Evolutionary conservation across 2,888 invertebrate species (phyloP).

Genomic region (Lasioglossum oenotherae): DNA sequence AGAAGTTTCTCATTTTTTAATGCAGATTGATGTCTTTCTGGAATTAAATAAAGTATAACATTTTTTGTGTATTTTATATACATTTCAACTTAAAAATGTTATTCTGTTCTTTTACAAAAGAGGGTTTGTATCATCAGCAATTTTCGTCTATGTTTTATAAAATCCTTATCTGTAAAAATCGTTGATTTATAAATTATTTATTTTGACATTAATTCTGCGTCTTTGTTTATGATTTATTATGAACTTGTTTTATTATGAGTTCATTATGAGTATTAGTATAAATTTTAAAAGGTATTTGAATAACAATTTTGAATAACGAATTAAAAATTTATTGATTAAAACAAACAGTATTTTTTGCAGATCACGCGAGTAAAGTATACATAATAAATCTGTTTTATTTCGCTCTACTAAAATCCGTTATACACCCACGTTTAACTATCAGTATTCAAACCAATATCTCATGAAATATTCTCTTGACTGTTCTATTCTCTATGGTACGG

Average conservation of each 20-base stretch:
- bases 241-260: background rate
- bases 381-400: background rate
- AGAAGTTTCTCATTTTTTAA: background rate
- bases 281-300: background rate
- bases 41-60: background rate
- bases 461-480: constrained; percentile 7
- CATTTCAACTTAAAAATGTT: background rate
- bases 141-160: background rate
- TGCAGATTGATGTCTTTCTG: background rate
- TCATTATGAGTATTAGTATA: no score
- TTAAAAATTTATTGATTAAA: background rate
- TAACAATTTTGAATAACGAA: no score
- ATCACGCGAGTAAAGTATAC: background rate
- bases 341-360: background rate
- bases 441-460: constrained; percentile 4
- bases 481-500: background rate
- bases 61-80: background rate
- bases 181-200: background rate
- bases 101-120: background rate
- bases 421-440: background rate
- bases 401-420: background rate
- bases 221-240: background rate
- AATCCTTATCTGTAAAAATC: background rate
- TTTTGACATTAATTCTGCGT: background rate
- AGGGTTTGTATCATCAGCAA: background rate